phyloP scores from a whole-genome alignment of 2,797 vertebrate species.

The Chiloscyllium punctatum region DNA sequence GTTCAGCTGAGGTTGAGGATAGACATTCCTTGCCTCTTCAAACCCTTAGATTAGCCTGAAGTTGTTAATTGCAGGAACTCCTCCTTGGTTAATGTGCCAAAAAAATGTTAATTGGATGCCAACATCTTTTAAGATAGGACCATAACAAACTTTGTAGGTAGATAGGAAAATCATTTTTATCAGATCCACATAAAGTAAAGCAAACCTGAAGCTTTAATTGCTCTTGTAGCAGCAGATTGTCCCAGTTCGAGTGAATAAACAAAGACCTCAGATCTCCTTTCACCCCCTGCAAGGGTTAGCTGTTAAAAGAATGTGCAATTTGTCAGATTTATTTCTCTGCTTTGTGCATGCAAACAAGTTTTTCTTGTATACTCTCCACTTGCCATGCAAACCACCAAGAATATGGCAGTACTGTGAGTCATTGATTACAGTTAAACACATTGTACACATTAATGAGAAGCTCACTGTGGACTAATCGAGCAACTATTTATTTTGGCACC shows the following conservation, averaged over 20 bases:
- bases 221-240: slow-evolving; percentile 80
- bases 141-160: not conserved
- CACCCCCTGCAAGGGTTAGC: slow-evolving; percentile 79
- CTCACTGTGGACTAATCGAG: not conserved
- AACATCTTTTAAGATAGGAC: not conserved
- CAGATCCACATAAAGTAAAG: not conserved
- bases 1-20: not conserved
- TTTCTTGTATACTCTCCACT: not conserved
- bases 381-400: not conserved
- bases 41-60: not conserved
- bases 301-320: slow-evolving; percentile 47
- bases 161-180: not conserved
- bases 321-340: not conserved
- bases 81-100: not conserved
- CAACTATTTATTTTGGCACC: not conserved
- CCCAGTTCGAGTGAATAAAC: slow-evolving; percentile 90
- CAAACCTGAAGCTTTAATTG: slow-evolving; percentile 91
- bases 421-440: not conserved
- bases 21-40: not conserved
- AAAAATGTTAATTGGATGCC: not conserved
- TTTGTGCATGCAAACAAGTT: not conserved
- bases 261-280: slow-evolving; percentile 83
- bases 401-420: not conserved
- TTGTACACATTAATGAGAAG: not conserved
- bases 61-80: not conserved